Evolutionary conservation across 2,888 invertebrate genomes (phyloP), one percentile per base, ranked within the genome.

Genomic region (Sarcophaga variegata): DNA sequence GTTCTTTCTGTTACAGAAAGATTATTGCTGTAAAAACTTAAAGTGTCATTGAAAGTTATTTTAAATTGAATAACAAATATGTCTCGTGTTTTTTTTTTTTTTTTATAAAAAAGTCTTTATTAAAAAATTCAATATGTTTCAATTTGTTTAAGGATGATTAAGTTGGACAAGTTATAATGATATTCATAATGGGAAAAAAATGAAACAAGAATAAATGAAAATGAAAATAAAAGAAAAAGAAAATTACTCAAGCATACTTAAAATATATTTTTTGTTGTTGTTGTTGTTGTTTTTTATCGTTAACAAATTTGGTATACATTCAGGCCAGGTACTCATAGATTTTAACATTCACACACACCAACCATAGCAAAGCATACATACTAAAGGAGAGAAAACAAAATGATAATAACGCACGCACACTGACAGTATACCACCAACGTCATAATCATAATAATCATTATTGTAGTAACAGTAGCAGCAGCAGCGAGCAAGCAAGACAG

Each of bases 161-260:
- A 76, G n/a, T 76, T 80, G 59, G 64, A 71, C 64, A 71, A 84
- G 69, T 76, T 71, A 70, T 72, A 80, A 86, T 78, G 77, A 82
- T 82, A 80, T 79, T 76, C 60, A 64, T 81, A 75, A 81, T 75
- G 27, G 77, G 72, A 59, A 37, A 37, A 37, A 37, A 37, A 37
- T 37, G n/a, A 69, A 75, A 63, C 11, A 47, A 66, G 77, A 49
- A 66, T 62, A 37, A 67, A 47, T 10, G 25, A 54, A 22, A 79
- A 82, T 37, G 20, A 54, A 64, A 75, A 66, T 66, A 59, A 76
- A 76, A 66, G 49, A 49, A 54, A 71, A 67, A 60, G 47, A 76
- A 76, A 76, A 83, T 78, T 76, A 77, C 63, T 83, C 47, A 59
- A 80, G 80, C 84, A 62, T 62, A 66, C 49, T 12, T 11, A 60